Base-by-base conservation (phyloP, 2,113 vertebrate genomes). In the Cebus imitator region DNA sequence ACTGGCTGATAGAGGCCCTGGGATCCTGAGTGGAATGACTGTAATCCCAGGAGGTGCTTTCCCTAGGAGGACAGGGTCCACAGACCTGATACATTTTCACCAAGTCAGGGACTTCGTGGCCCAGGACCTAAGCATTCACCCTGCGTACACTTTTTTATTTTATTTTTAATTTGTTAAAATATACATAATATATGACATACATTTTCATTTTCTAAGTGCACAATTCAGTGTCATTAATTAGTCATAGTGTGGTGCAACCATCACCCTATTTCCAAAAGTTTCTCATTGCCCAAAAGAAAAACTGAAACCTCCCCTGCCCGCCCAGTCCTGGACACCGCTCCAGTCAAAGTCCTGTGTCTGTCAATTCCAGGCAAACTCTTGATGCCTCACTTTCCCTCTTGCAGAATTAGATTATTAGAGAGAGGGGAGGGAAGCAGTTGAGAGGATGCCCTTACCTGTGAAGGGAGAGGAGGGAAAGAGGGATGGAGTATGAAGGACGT, bases 251-350 rank as follows among this genome's bases (percentile, higher is more conserved):
- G 8, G 16, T 27, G 1, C 1, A 14, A 4, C 30, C 14, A 2
- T 40, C 25, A 52, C 37, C 37, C 30, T 45, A 21, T 43, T n/a
- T 48, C 50, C 66, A 37, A 8, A 45, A 12, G 3, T 20, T 75
- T 16, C 30, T 32, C 5, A 0, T 30, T 27, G 0, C 12, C 21
- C 40, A 2, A 20, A 87, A 9, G 6, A 61, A 68, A 45, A 73
- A 72, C 0, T 0, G n/a, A n/a, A 30, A 78, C 9, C 13, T 12
- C 4, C 0, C 8, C 8, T 2, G 4, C 3, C n/a, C 17, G 1
- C 43, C 32, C 5, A 6, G 10, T 8, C 35, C 61, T 58, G 0
- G 12, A 6, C 32, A 32, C 37, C 37, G 45, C 80, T 72, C 58
- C 43, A 18, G 2, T 27, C 57, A 8, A 13, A 14, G 0, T 75